Evolutionary conservation across 2,113 vertebrate genomes (phyloP), one percentile per base, ranked within the genome.

Genomic region (Chionodraco myersi): DNA sequence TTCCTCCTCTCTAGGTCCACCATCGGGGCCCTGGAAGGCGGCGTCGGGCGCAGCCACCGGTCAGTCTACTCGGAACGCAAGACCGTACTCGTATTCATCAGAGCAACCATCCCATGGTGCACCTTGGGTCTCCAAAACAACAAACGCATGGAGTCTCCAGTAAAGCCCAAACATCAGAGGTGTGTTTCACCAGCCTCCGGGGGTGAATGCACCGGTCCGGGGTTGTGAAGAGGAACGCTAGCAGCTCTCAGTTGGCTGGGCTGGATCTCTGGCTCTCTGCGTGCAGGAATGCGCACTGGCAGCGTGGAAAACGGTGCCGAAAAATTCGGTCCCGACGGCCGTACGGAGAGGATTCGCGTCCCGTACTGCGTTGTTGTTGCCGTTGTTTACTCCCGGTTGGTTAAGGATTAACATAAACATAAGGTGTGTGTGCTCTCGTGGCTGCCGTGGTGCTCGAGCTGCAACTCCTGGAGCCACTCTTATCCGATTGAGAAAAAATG

Each of bases 401-500:
- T 60, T 11, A 7, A 26, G 30, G 63, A 15, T 61, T 4, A 13
- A 78, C 41, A 47, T 61, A 16, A 83, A 77, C 81, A 52, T 2
- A 44, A 44, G 21, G 49, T 30, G 70, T 59, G 68, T 62, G 79
- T 67, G 71, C 61, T 84, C 56, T 54, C n/a, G 16, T 3, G 34
- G 49, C 72, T 86, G 88, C 36, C 89, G 81, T 84, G 88, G 84
- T 76, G 86, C 92, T 91, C 71, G 72, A 73, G 92, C 80, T 89
- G 93, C 85, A 66, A 76, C 94, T 87, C 93, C 89, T 82, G 83
- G 91, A 94, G 95, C 94, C 90, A 93, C 95, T 96, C 94, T 94
- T 88, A 92, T 95, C 95, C 92, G 23, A 79, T 72, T 95, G 94
- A 94, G 93, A 86, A 93, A 94, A 93, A 95, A 94, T 93, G 93